Base-by-base conservation (phyloP, 2,888 invertebrate genomes). In the Chloroclystis v-ata region DNA sequence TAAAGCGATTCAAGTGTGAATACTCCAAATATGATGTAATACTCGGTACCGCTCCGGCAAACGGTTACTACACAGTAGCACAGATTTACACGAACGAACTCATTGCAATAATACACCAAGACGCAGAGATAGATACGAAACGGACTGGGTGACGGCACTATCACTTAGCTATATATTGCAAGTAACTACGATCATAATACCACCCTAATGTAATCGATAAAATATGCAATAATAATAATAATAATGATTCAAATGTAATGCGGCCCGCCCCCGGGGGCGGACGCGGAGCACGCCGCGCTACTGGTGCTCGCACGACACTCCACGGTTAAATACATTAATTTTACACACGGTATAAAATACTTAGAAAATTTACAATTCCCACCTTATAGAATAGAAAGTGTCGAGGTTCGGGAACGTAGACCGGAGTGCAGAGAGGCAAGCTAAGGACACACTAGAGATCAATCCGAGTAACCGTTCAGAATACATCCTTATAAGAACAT, bases 1-100 rank as follows among this genome's bases (percentile, higher is more conserved):
- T 87, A 86, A 87, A 87, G 87, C 87, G 76, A 86, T 84, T 82
- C 83, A 83, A 80, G 78, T 84, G 85, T 86, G 85, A 86, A 86
- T 84, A 84, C 84, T 85, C 83, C 83, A 81, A 82, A 82, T n/a
- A n/a, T 72, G 78, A 82, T 75, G 82, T 78, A 78, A 80, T 79
- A 53, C 44, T 49, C 49, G 47, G 35, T 51, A 44, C 11, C 25
- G 28, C 60, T 60, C 59, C 67, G 57, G 57, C 57, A 64, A 61
- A 64, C 65, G 63, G 49, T 67, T 63, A 72, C 79, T 78, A 78
- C 77, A 77, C 73, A 72, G 80, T 79, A 80, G 79, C 69, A 78
- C 72, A 75, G 61, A 60, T 63, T 65, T 65, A 69, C 72, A 72
- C 71, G 59, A 67, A 72, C 69, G 59, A 48, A 57, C 20, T 56